Evolutionary conservation across 1,140 invertebrate genomes (phyloP), one percentile per base, ranked within the genome.

Genomic region (Caenorhabditis briggsae): DNA sequence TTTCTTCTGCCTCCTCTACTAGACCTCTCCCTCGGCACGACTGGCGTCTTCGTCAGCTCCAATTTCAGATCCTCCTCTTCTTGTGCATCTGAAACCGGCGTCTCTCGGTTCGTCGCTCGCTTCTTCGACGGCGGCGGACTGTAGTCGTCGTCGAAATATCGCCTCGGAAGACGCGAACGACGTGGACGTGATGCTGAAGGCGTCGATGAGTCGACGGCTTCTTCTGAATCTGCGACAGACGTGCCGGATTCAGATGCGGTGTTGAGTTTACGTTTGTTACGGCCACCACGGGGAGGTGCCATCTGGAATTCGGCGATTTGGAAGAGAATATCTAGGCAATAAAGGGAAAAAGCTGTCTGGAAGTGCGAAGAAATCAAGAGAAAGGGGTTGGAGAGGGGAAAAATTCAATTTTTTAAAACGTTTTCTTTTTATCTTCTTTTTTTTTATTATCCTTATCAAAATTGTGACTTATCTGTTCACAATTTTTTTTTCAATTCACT

Each of bases 131-230:
- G 46, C 9, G 70, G 70, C 11, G 70, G 70, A 50, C 70, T 78
- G n/a, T 78, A 78, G 11, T 53, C 70, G 9, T 78, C 70, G 14
- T 78, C 70, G 12, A 50, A 50, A 50, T 78, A 78, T 20, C 70
- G 43, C 53, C 53, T 53, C 46, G 70, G 70, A 50, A 53, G 12
- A 50, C 70, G 70, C 25, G 46, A 53, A 8, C 70, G 70, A 23
- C 70, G 70, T 53, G 70, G 70, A 25, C 70, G 70, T 11, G 20
- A 59, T 8, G 70, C 12, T 25, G 70, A 78, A 53, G 70, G 11
- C n/a, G 65, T 70, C 5, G 70, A 14, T 5, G 9, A 0, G 2
- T 12, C 12, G 0, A 20, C 64, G 3, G 14, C 5, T 2, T 78
- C 70, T 78, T 78, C 70, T 12, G 70, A 78, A 78, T 78, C 70